Percentiles rank a stretch among this genome's conserved stretches.
These are phyloP conservation scores for Henicopernis longicauda DNA, from an alignment of 2,113 vertebrate species.

Conservation along the genomic window DNA sequence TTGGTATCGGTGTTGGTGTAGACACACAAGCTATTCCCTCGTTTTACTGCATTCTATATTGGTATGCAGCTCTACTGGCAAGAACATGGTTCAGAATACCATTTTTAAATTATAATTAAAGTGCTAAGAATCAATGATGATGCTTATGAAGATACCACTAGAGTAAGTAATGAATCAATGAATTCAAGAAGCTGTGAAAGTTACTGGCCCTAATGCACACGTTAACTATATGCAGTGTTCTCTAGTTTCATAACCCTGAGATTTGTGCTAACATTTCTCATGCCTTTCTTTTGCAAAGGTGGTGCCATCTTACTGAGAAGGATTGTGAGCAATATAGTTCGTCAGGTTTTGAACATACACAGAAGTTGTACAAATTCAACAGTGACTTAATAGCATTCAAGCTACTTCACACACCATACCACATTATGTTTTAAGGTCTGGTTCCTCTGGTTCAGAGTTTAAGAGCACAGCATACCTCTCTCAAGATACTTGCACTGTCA, in stretches of 20 bases:
- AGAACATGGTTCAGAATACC: background rate
- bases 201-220: background rate
- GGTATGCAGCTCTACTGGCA: background rate
- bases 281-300: background rate
- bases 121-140: background rate
- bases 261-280: background rate
- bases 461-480: background rate
- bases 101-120: background rate
- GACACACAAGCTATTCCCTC: background rate
- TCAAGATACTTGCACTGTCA: background rate
- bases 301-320: background rate
- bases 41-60: background rate
- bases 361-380: background rate
- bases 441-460: background rate
- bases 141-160: background rate
- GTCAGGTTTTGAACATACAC: background rate
- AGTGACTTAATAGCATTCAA: background rate
- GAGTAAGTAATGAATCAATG: background rate
- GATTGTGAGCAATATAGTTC: background rate
- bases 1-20: background rate
- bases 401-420: rapidly evolving
- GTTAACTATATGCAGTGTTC: background rate
- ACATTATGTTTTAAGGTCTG: background rate
- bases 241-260: background rate
- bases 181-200: background rate